Conservation (phyloP, 2,797 vertebrate genomes). For the Sebastolobus altivelis region DNA sequence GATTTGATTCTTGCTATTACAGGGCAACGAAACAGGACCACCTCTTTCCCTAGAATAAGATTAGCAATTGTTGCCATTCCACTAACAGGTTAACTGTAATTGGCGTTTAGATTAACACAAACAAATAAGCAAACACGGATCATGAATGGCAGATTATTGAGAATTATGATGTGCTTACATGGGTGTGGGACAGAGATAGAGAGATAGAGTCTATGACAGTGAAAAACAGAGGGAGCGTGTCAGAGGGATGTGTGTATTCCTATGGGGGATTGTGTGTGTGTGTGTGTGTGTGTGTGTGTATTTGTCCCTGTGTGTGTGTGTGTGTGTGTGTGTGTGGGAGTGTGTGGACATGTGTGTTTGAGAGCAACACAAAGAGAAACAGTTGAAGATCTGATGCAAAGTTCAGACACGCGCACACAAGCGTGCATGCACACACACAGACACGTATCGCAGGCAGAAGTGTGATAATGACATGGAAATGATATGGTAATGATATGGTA, state of each 20-base stretch:
- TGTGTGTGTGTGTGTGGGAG: slow-evolving; percentile 7
- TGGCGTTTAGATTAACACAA: slow-evolving; percentile 57
- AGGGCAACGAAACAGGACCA: background rate
- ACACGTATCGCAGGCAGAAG: slow-evolving; percentile 46
- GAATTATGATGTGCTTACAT: slow-evolving; percentile 69
- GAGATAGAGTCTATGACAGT: slow-evolving; percentile 63
- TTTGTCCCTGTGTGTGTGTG: no score
- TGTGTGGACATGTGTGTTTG: slow-evolving; percentile 44
- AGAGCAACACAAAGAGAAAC: slow-evolving; percentile 61
- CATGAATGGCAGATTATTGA: slow-evolving; percentile 67
- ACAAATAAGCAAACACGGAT: slow-evolving; percentile 57
- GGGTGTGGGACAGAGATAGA: slow-evolving; percentile 62
- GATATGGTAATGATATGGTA: slow-evolving; percentile 88
- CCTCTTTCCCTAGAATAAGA: slow-evolving; percentile 1
- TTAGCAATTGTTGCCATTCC: slow-evolving; percentile 4
- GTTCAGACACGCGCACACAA: slow-evolving; percentile 58
- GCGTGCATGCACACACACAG: slow-evolving; percentile 29
- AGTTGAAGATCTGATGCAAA: slow-evolving; percentile 78
- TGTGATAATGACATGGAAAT: slow-evolving; percentile 86
- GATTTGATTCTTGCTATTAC: background rate
- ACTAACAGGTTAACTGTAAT: slow-evolving; percentile 52
- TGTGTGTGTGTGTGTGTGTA: slow-evolving; percentile 13
- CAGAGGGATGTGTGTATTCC: slow-evolving; percentile 59
- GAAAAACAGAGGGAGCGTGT: slow-evolving; percentile 65
- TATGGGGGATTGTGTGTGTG: slow-evolving; percentile 38